These are phyloP conservation scores for Episyrphus balteatus DNA, from an alignment of 1,140 invertebrate genomes.

Conservation along the genomic window DNA sequence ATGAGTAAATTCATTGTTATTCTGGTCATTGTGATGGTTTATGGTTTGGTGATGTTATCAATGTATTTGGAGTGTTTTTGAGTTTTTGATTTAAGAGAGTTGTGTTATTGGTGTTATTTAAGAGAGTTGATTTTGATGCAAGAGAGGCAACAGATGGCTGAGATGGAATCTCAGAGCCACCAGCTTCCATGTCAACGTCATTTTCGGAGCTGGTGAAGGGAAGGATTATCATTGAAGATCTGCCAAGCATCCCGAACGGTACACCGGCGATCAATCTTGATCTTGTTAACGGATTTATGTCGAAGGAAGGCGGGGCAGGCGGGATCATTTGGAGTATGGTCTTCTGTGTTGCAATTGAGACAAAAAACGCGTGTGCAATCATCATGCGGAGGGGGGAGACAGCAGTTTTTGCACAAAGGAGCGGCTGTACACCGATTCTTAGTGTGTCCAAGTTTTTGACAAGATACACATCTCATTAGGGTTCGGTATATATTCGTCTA, in stretches of 20 bases:
- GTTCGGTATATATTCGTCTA: not conserved
- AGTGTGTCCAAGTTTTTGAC: not conserved
- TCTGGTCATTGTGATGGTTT: no score
- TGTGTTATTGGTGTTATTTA: no score
- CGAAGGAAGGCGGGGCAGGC: not conserved
- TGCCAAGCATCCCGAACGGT: not conserved
- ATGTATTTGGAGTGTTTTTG: no score
- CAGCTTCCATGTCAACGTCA: no score
- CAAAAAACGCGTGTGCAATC: not conserved
- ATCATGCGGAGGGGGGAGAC: not conserved
- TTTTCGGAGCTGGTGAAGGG: no score
- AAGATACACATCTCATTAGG: not conserved
- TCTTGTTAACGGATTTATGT: slow-evolving; percentile 1
- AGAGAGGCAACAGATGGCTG: no score
- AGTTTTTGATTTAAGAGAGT: no score
- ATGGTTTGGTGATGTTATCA: no score
- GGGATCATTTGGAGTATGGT: not conserved
- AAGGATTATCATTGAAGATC: slow-evolving; percentile 1
- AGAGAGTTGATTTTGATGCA: no score
- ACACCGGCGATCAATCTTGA: not conserved
- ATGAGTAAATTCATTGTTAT: no score
- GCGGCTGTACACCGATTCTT: not conserved
- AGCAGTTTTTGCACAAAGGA: slow-evolving; percentile 1
- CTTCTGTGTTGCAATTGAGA: not conserved
- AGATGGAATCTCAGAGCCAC: no score